These are phyloP conservation scores for Psix sp. DNA, from an alignment of 1,140 invertebrate genomes.

Conservation along the genomic window DNA sequence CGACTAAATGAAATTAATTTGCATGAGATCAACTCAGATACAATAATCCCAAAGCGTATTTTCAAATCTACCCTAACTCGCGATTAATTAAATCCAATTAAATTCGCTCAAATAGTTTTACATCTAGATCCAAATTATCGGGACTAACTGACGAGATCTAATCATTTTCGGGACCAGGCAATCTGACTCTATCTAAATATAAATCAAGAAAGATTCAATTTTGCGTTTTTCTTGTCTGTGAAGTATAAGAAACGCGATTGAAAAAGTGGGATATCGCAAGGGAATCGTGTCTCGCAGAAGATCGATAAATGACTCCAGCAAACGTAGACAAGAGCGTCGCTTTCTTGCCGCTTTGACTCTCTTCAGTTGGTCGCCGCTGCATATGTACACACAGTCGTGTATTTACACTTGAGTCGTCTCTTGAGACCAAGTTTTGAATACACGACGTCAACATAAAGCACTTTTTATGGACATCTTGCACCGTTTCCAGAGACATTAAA, in stretches of 20 bases:
- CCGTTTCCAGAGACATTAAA: slow-evolving; percentile 27
- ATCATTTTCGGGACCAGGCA: not conserved
- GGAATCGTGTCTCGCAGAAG: slow-evolving; percentile 33
- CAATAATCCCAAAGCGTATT: slow-evolving; percentile 2
- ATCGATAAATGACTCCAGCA: slow-evolving; percentile 60
- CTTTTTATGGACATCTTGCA: slow-evolving; percentile 56
- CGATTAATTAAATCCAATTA: slow-evolving; percentile 39
- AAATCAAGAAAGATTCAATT: slow-evolving; percentile 32
- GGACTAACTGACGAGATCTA: slow-evolving; percentile 14
- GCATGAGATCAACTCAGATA: slow-evolving; percentile 1
- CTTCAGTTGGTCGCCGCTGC: slow-evolving; percentile 19
- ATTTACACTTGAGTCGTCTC: slow-evolving; percentile 34
- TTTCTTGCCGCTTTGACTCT: slow-evolving; percentile 41
- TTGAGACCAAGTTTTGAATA: slow-evolving; percentile 53
- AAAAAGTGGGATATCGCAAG: slow-evolving; percentile 43
- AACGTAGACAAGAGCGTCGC: slow-evolving; percentile 49
- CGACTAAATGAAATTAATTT: slow-evolving; percentile 5
- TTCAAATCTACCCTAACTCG: not conserved
- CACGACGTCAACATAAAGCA: slow-evolving; percentile 48
- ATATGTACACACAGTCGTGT: slow-evolving; percentile 52
- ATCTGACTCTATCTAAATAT: slow-evolving; percentile 12
- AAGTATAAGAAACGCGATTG: slow-evolving; percentile 30
- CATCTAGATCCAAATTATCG: slow-evolving; percentile 10
- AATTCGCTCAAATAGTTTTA: slow-evolving; percentile 14
- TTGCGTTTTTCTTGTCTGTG: slow-evolving; percentile 17